phyloP scores from a whole-genome alignment of 2,888 invertebrate genomes.

The Hypsopygia costalis region DNA sequence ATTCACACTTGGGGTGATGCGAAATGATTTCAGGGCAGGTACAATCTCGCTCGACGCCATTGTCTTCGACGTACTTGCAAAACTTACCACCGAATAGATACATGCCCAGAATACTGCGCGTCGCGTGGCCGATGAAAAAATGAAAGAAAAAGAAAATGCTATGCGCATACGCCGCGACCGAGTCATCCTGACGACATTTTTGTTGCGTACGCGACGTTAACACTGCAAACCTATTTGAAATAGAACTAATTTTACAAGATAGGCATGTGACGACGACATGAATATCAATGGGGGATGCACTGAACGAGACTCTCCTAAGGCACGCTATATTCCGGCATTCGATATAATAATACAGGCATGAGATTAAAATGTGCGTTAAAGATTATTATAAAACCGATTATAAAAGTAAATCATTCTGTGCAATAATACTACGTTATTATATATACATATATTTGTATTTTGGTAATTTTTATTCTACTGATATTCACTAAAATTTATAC shows the following conservation, averaged over 20 bases:
- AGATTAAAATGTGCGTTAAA: background rate
- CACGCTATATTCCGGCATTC: background rate
- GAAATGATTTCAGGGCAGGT: conserved; percentile 95
- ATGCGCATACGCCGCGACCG: conserved; percentile 74
- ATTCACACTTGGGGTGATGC: conserved; percentile 94
- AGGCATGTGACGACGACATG: background rate
- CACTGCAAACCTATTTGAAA: conserved; percentile 54
- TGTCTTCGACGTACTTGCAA: conserved; percentile 97
- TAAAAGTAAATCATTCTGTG: conserved; percentile 10
- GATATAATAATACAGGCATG: background rate
- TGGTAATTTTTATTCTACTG: background rate
- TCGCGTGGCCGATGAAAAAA: conserved; percentile 70
- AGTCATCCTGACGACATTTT: conserved; percentile 53
- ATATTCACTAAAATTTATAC: conserved; percentile 14
- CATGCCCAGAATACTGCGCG: conserved; percentile 98
- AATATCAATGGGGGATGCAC: background rate
- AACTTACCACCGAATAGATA: conserved; percentile 99
- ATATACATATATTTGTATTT: background rate
- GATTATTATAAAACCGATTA: background rate
- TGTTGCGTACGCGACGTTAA: conserved; percentile 61
- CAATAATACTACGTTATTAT: conserved; percentile 15
- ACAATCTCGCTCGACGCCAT: conserved; percentile 91
- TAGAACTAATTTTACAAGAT: conserved; percentile 41
- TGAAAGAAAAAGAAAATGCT: conserved; percentile 78
- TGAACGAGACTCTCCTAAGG: background rate